These are phyloP conservation scores for Okapia johnstoni DNA, from an alignment of 2,113 vertebrate genomes.

Conservation along the genomic window DNA sequence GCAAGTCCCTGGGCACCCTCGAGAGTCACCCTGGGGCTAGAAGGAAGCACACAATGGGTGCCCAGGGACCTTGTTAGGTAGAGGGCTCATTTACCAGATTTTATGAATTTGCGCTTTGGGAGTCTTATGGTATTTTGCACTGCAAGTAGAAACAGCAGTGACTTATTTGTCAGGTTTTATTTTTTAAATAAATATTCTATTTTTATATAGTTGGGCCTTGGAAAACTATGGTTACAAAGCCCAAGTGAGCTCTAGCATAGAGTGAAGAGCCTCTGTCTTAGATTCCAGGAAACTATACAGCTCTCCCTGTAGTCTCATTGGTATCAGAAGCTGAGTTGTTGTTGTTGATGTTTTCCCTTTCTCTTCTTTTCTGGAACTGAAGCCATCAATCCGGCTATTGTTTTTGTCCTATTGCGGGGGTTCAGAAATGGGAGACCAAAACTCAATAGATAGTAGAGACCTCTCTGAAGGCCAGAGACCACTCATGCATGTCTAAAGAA, in stretches of 20 bases:
- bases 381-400: background rate
- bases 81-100: background rate
- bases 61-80: background rate
- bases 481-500: background rate
- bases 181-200: slow-evolving; percentile 56
- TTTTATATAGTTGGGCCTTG: slow-evolving; percentile 22
- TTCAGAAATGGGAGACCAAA: background rate
- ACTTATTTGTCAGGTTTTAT: slow-evolving; percentile 17
- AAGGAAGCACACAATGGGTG: background rate
- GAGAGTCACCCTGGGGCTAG: background rate
- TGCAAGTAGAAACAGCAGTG: background rate
- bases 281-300: background rate
- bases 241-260: background rate
- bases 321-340: background rate
- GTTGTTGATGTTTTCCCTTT: background rate
- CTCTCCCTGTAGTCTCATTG: background rate
- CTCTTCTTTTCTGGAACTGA: background rate
- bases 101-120: background rate
- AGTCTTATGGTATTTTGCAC: background rate
- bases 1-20: background rate
- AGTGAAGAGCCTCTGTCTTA: background rate
- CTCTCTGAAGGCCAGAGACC: background rate
- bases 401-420: background rate
- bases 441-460: background rate
- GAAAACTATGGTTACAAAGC: slow-evolving; percentile 68